Evolutionary conservation across 1,140 invertebrate genomes (phyloP).

Genomic region (Drosophila gunungcola): DNA sequence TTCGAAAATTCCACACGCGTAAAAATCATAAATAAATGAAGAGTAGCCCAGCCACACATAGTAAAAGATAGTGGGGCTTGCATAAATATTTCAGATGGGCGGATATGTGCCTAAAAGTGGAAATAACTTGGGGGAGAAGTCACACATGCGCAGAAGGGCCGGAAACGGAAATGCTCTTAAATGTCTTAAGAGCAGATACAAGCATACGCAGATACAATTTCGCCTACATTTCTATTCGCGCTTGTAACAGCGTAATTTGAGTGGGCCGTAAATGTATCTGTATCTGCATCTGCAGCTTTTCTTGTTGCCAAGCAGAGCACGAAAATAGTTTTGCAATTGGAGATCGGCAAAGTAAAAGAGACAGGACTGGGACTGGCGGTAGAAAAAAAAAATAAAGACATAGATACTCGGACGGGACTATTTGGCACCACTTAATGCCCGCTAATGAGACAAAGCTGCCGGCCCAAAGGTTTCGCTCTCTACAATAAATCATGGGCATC

Average conservation of each 20-base stretch:
- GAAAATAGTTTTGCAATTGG: constrained; percentile 72
- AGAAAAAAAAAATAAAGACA: constrained; percentile 25
- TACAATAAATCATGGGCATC: constrained; percentile 73
- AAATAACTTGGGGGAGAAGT: constrained; percentile 50
- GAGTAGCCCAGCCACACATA: constrained; percentile 73
- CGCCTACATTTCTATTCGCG: constrained; percentile 54
- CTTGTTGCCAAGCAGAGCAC: constrained; percentile 78
- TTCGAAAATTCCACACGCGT: constrained; percentile 72
- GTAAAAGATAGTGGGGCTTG: constrained; percentile 41
- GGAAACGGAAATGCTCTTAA: constrained; percentile 63
- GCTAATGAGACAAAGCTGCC: constrained; percentile 81
- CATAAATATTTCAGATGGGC: constrained; percentile 36
- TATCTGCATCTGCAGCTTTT: constrained; percentile 43
- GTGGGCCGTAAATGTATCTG: constrained; percentile 65
- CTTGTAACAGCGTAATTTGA: constrained; percentile 67
- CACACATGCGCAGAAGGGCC: constrained; percentile 63
- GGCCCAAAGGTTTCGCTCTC: constrained; percentile 58
- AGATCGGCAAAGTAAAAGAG: constrained; percentile 48
- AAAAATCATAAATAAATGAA: constrained; percentile 79
- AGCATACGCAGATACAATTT: constrained; percentile 50
- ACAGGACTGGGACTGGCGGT: neutral
- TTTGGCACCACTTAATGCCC: constrained; percentile 71
- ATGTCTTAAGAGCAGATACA: constrained; percentile 58
- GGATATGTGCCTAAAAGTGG: constrained; percentile 45
- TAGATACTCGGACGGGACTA: constrained; percentile 25